A percentile compares a stretch with the other conserved stretches of the same genome.
phyloP scores from a whole-genome alignment of 2,888 invertebrate species.

The Leistus spinibarbis region DNA sequence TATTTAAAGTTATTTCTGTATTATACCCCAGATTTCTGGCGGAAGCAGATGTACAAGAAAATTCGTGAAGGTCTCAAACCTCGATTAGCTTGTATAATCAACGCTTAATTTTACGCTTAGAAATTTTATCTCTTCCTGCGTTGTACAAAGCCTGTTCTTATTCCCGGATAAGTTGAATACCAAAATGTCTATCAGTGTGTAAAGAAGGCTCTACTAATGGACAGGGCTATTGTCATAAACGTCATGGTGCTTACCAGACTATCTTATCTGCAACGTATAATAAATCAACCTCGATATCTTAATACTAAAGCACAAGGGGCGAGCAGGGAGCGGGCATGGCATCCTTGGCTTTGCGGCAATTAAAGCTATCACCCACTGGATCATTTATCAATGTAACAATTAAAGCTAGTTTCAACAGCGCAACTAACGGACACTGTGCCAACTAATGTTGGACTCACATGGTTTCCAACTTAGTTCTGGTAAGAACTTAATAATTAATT shows the following conservation, averaged over 20 bases:
- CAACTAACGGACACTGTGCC: neutral
- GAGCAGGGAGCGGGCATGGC: neutral
- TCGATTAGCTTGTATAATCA: neutral
- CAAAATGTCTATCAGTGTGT: neutral
- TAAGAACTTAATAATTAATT: neutral
- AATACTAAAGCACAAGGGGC: neutral
- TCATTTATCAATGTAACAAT: conserved; percentile 11
- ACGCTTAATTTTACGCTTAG: neutral
- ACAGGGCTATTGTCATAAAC: conserved; percentile 2
- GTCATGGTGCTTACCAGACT: neutral
- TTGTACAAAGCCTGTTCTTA: neutral
- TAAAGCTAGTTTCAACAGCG: conserved; percentile 3
- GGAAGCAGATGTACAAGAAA: neutral
- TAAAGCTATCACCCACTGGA: conserved; percentile 6
- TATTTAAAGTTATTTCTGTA: too few species aligned
- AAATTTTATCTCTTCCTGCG: neutral
- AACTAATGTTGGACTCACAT: neutral
- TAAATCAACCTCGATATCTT: conserved; percentile 5
- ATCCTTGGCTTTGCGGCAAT: conserved; percentile 6
- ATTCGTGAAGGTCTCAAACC: neutral
- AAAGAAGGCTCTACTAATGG: neutral
- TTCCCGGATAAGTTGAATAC: neutral
- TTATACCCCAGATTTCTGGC: neutral
- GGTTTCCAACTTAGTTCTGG: neutral
- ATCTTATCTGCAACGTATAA: neutral